A percentile compares a stretch with the other conserved stretches of the same genome.
Conservation (phyloP, 2,797 vertebrate species). For the Apogon talboti region DNA sequence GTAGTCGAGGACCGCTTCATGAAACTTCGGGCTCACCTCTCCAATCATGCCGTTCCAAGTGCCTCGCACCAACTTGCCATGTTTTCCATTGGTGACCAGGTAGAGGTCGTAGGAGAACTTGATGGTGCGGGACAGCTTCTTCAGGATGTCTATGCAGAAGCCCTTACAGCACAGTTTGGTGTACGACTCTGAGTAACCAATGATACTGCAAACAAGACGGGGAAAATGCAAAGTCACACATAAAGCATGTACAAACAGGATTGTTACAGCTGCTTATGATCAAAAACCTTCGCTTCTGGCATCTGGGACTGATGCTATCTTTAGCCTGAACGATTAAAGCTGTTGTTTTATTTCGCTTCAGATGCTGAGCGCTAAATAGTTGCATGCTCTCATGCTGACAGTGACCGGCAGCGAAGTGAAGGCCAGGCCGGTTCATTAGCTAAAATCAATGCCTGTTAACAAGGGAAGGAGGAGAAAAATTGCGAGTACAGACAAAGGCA, state of each 20-base stretch:
- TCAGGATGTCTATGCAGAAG: conserved; percentile 99
- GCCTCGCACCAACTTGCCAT: conserved; percentile 94
- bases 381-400: conserved; percentile 32
- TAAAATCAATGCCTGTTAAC: conserved; percentile 67
- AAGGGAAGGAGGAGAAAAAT: conserved; percentile 37
- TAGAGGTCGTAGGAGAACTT: conserved; percentile 99
- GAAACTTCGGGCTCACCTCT: conserved; percentile 86
- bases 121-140: conserved; percentile 93
- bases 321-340: conserved; percentile 26
- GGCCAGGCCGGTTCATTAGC: conserved; percentile 68
- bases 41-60: conserved; percentile 99
- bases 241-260: conserved; percentile 1
- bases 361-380: conserved; percentile 36
- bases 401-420: conserved; percentile 44
- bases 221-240: conserved; percentile 24
- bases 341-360: conserved; percentile 34
- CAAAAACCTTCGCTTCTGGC: background rate
- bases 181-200: conserved; percentile 89
- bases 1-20: conserved; percentile 32
- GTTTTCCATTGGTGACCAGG: conserved; percentile 97
- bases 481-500: conserved; percentile 7
- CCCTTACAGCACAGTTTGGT: conserved; percentile 98
- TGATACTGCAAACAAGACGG: conserved; percentile 67
- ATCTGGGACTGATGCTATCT: conserved; percentile 32
- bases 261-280: conserved; percentile 28